A percentile compares a stretch with the other conserved stretches of the same genome.
phyloP scores from a whole-genome alignment of 1,140 invertebrate species.

The Solenopsis invicta region DNA sequence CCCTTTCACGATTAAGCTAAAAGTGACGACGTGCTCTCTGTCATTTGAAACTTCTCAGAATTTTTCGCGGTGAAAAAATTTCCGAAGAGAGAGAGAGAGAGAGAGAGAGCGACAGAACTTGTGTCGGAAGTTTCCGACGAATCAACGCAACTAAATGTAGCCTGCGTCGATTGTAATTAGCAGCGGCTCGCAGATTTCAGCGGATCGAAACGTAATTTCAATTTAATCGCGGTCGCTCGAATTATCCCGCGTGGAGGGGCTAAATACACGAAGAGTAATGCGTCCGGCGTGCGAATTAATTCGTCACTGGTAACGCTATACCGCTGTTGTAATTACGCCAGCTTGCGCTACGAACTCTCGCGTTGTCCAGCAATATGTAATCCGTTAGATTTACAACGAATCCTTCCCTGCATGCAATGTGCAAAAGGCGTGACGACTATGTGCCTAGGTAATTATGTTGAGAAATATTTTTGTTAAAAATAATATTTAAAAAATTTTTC shows the following conservation, averaged over 20 bases:
- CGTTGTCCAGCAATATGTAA: slow-evolving; percentile 3
- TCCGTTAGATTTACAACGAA: slow-evolving; percentile 7
- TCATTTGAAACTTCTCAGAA: neutral
- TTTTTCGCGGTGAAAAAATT: neutral
- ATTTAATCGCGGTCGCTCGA: slow-evolving; percentile 66
- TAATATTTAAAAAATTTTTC: neutral
- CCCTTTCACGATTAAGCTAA: neutral
- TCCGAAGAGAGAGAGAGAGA: too few species aligned
- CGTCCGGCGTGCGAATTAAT: slow-evolving; percentile 68
- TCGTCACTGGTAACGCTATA: slow-evolving; percentile 23
- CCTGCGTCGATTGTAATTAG: slow-evolving; percentile 35
- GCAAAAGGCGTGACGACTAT: neutral
- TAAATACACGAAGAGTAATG: slow-evolving; percentile 66
- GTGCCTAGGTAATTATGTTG: neutral
- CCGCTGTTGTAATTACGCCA: slow-evolving; percentile 58
- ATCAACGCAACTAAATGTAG: slow-evolving; percentile 34
- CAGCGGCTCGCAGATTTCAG: slow-evolving; percentile 19
- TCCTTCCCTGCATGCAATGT: neutral
- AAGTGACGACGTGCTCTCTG: neutral
- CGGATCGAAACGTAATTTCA: slow-evolving; percentile 61
- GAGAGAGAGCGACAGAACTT: too few species aligned
- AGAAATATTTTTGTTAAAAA: neutral
- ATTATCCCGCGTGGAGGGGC: slow-evolving; percentile 17
- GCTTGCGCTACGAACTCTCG: slow-evolving; percentile 43
- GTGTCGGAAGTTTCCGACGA: slow-evolving; percentile 14